Conservation (phyloP, 2,888 invertebrate species). For the Lasioglossum vierecki region DNA sequence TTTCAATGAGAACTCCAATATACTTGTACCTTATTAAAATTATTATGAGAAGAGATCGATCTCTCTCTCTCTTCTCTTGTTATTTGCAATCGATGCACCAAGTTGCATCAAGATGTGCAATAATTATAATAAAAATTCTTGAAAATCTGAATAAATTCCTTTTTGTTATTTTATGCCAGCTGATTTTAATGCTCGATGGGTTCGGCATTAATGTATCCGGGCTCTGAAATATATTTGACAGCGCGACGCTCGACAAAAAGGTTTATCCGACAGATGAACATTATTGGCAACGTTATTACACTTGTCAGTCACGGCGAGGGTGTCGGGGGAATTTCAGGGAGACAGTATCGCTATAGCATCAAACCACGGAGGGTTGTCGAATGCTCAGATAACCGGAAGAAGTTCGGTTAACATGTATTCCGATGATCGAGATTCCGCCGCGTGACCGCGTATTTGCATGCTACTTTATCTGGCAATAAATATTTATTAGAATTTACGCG, state of each 20-base stretch:
- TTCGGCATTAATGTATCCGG: background rate
- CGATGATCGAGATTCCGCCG: constrained; percentile 45
- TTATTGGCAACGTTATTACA: constrained; percentile 12
- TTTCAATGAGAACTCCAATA: background rate
- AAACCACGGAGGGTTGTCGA: constrained; percentile 20
- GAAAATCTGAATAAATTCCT: background rate
- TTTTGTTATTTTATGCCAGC: background rate
- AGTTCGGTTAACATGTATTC: constrained; percentile 20
- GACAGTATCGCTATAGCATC: background rate
- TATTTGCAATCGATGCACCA: background rate
- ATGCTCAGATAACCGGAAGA: constrained; percentile 43
- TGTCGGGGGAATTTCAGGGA: background rate
- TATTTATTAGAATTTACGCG: constrained; percentile 77
- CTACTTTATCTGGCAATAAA: constrained; percentile 68
- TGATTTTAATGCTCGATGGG: background rate
- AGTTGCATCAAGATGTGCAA: background rate
- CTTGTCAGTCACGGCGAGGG: constrained; percentile 8
- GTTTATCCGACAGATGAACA: background rate
- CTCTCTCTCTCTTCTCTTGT: background rate
- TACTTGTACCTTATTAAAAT: background rate
- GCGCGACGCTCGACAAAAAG: background rate
- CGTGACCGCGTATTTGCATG: constrained; percentile 58
- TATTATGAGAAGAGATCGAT: too few species aligned
- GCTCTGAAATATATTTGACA: background rate
- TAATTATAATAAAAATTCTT: background rate